These are phyloP conservation scores for Phyto melanocephala DNA, from an alignment of 2,888 invertebrate genomes.

Conservation along the genomic window DNA sequence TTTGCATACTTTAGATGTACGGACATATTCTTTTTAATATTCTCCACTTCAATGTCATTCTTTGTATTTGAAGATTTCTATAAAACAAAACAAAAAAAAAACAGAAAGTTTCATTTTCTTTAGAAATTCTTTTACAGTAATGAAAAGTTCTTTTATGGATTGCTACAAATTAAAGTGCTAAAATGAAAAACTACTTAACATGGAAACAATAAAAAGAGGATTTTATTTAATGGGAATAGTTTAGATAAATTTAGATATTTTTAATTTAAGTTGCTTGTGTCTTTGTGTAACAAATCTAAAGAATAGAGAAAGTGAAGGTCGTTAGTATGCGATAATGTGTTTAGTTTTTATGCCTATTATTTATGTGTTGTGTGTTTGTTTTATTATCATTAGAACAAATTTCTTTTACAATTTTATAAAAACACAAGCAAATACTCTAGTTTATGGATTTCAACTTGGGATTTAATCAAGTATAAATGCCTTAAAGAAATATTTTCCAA, in stretches of 20 bases:
- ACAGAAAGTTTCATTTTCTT: constrained; percentile 7
- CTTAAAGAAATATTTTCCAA: too few relatives aligned
- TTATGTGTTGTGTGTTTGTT: too few relatives aligned
- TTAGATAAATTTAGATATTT: neutral
- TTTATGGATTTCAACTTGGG: too few relatives aligned
- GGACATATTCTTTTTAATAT: constrained; percentile 15
- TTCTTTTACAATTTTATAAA: too few relatives aligned
- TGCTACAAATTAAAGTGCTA: constrained; percentile 19
- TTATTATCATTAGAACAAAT: too few relatives aligned
- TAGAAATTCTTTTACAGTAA: constrained; percentile 17
- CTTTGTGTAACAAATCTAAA: neutral
- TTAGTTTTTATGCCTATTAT: neutral
- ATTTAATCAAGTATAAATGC: too few relatives aligned
- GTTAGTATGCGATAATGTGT: neutral
- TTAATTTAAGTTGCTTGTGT: neutral
- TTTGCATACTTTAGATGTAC: constrained; percentile 4
- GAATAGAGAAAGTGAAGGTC: neutral
- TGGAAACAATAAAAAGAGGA: neutral
- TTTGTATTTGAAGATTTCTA: constrained; percentile 27
- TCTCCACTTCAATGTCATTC: constrained; percentile 43
- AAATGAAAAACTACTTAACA: constrained; percentile 1
- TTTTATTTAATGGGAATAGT: neutral
- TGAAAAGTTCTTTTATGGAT: constrained; percentile 9
- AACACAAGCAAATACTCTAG: too few relatives aligned
- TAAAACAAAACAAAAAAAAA: neutral